phyloP scores from a whole-genome alignment of 2,888 invertebrate species.

The Drosophila testacea region DNA sequence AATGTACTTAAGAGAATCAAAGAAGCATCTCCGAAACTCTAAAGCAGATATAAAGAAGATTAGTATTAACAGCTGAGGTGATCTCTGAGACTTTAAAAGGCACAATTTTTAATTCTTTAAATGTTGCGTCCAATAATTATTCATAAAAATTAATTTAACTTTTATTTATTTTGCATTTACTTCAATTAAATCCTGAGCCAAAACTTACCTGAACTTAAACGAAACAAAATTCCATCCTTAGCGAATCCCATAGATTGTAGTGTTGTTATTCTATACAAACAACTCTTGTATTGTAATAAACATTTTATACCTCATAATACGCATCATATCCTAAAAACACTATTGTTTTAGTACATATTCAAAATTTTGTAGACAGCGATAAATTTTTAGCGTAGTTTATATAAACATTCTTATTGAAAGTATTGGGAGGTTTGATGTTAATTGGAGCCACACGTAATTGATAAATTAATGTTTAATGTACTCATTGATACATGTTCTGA shows the following conservation, averaged over 20 bases:
- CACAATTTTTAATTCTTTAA: background rate
- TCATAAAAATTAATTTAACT: background rate
- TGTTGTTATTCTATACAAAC: constrained; percentile 49
- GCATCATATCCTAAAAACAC: constrained; percentile 17
- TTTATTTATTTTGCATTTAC: constrained; percentile 19
- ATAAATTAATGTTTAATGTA: constrained; percentile 12
- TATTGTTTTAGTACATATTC: constrained; percentile 18
- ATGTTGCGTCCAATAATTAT: background rate
- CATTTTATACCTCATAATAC: constrained; percentile 8
- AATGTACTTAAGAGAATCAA: too few species aligned
- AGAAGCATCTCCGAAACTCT: too few species aligned
- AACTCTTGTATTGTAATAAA: constrained; percentile 46
- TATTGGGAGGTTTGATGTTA: constrained; percentile 8
- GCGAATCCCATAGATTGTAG: constrained; percentile 55
- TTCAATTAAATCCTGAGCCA: constrained; percentile 10
- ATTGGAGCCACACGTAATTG: constrained; percentile 17
- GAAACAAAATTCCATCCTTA: constrained; percentile 17
- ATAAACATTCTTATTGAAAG: constrained; percentile 13
- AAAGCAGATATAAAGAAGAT: too few species aligned
- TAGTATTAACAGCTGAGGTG: too few species aligned
- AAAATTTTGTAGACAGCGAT: constrained; percentile 23
- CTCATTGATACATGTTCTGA: constrained; percentile 6
- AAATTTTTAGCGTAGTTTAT: constrained; percentile 31
- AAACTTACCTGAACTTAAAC: background rate
- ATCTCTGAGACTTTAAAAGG: too few species aligned